A percentile compares a stretch with the other conserved stretches of the same genome.
Evolutionary conservation across 35 echinoderm and acorn worm genomes (phyloP).

Genomic region (Apostichopus californicus): DNA sequence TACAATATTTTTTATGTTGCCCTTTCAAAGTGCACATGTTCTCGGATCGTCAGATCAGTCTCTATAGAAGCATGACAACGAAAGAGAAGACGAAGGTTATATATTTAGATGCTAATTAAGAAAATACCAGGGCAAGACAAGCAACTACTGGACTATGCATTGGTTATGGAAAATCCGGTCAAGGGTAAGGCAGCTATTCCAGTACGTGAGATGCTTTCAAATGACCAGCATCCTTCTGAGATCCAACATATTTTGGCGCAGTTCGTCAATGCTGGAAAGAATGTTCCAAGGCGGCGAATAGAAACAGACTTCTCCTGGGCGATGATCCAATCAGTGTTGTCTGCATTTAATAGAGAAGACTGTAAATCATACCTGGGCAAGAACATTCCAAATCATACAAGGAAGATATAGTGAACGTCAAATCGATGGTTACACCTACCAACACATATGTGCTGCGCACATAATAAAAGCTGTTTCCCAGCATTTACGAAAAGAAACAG

Average conservation of each 20-base stretch:
- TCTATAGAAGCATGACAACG: not conserved
- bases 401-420: not conserved
- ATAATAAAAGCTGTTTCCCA: conserved; percentile 11
- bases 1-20: not conserved
- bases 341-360: conserved; percentile 42
- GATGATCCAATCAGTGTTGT: conserved; percentile 37
- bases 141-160: not conserved
- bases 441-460: conserved; percentile 38
- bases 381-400: not conserved
- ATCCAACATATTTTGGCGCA: conserved; percentile 34
- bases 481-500: not conserved
- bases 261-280: not conserved
- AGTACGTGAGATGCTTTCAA: conserved; percentile 44
- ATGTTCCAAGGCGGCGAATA: not conserved
- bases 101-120: conserved; percentile 36
- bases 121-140: conserved; percentile 8
- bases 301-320: conserved; percentile 51
- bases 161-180: conserved; percentile 32
- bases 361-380: not conserved
- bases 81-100: not conserved
- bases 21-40: conserved; percentile 8
- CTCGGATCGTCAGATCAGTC: not conserved
- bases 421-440: conserved; percentile 22
- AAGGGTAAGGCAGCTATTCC: conserved; percentile 31
- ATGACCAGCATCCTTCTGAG: conserved; percentile 47